A percentile compares a stretch with the other conserved stretches of the same genome.
Evolutionary conservation across 1,140 invertebrate genomes (phyloP).

Genomic region (Daktulosphaira vitifoliae): DNA sequence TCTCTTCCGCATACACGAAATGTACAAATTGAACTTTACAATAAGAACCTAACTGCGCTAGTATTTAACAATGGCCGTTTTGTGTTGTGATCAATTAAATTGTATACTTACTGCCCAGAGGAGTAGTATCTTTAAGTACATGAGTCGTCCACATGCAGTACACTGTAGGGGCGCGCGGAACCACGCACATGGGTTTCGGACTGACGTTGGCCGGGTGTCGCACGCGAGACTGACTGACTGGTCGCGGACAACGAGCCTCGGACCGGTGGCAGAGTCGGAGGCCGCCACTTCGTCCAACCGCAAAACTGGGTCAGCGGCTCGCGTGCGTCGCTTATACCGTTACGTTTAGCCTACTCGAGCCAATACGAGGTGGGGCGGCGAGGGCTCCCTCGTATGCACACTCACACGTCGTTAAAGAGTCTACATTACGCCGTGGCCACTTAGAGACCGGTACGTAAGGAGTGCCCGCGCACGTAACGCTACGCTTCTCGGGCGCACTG

Average conservation of each 20-base stretch:
- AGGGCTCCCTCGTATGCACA: neutral
- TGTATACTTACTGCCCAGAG: conserved; percentile 27
- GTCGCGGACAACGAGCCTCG: neutral
- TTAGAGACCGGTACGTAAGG: neutral
- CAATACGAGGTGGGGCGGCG: neutral
- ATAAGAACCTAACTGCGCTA: too few relatives aligned
- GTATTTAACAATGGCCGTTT: too few relatives aligned
- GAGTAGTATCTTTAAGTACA: conserved; percentile 32
- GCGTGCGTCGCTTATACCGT: conserved; percentile 17
- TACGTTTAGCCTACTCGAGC: conserved; percentile 32
- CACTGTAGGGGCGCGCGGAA: conserved; percentile 30
- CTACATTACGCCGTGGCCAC: neutral
- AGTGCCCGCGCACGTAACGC: conserved; percentile 27
- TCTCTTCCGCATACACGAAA: too few relatives aligned
- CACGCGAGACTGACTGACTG: conserved; percentile 27
- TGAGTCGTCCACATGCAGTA: conserved; percentile 33
- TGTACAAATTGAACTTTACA: too few relatives aligned
- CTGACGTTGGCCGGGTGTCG: conserved; percentile 27
- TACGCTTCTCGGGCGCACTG: neutral
- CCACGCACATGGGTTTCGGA: conserved; percentile 30
- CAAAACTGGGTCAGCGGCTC: conserved; percentile 27
- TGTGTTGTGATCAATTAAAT: too few relatives aligned
- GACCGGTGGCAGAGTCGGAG: neutral
- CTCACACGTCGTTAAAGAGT: neutral
- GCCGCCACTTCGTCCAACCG: neutral